Evolutionary conservation across 2,888 invertebrate genomes (phyloP).

Genomic region (Sinohyriopsis cumingii): DNA sequence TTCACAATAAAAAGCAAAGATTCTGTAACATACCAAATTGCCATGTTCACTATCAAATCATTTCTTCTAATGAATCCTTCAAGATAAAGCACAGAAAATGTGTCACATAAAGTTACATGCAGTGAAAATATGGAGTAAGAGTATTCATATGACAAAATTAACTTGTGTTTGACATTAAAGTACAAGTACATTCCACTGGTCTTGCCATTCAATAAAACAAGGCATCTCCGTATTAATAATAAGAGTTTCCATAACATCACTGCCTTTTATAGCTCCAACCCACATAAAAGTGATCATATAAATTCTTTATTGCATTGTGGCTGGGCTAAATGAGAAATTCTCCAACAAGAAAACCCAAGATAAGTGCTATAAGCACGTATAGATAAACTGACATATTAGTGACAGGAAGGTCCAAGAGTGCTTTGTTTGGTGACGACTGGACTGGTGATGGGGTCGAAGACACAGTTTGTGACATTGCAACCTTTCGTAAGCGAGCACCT

Average conservation of each 20-base stretch:
- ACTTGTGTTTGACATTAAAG: no score
- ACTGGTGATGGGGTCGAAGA: constrained; percentile 50
- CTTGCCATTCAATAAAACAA: no score
- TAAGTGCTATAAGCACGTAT: constrained; percentile 52
- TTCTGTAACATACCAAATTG: no score
- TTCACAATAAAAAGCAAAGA: no score
- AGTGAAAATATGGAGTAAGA: constrained; percentile 14
- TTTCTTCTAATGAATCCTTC: not conserved
- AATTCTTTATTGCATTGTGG: no score
- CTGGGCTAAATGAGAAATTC: constrained; percentile 54
- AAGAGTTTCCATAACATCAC: no score
- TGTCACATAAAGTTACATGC: constrained; percentile 3
- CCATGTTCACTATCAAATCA: not conserved
- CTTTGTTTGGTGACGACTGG: constrained; percentile 75
- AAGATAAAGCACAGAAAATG: no score
- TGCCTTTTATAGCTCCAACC: no score
- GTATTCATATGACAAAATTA: not conserved
- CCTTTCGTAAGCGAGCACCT: constrained; percentile 64
- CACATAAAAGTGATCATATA: no score
- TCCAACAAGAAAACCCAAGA: constrained; percentile 59
- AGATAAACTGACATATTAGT: constrained; percentile 48
- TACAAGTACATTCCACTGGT: no score
- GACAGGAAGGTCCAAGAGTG: constrained; percentile 52
- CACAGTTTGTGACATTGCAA: constrained; percentile 67
- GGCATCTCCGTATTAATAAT: no score